phyloP scores from a whole-genome alignment of 2,113 vertebrate species.

The Recurvirostra avosetta region DNA sequence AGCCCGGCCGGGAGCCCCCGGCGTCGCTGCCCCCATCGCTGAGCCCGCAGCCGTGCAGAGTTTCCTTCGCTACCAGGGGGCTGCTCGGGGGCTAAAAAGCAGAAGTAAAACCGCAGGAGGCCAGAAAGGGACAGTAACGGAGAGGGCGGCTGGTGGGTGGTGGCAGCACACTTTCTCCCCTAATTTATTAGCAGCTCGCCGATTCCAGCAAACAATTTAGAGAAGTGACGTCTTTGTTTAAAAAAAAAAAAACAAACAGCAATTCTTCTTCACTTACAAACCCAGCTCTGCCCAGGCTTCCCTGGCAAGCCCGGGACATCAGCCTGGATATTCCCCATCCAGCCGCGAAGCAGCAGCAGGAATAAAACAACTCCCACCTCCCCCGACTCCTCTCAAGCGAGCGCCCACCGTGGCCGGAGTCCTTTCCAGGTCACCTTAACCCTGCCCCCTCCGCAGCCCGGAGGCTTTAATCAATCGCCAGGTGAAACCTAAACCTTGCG shows the following conservation, averaged over 20 bases:
- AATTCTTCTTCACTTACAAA: not conserved
- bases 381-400: rapidly evolving
- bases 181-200: not conserved
- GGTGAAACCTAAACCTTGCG: slow-evolving; percentile 28
- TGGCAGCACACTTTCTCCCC: not conserved
- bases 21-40: rapidly evolving
- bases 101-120: not conserved
- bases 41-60: not conserved
- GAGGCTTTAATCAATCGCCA: slow-evolving; percentile 8
- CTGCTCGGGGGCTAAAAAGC: not conserved
- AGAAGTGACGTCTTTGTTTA: not conserved
- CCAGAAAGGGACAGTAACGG: rapidly evolving
- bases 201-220: not conserved
- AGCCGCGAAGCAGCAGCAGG: not conserved
- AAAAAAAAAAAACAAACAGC: not conserved
- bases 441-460: not conserved
- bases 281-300: not conserved
- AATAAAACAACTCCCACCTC: not conserved
- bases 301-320: not conserved
- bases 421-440: slow-evolving; percentile 25
- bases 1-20: not conserved
- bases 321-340: not conserved
- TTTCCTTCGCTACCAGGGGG: rapidly evolving
- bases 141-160: not conserved
- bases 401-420: not conserved